Percentiles rank a stretch among this genome's conserved stretches.
Conservation (phyloP, 2,797 vertebrate genomes). For the Sebastes oblongus region DNA sequence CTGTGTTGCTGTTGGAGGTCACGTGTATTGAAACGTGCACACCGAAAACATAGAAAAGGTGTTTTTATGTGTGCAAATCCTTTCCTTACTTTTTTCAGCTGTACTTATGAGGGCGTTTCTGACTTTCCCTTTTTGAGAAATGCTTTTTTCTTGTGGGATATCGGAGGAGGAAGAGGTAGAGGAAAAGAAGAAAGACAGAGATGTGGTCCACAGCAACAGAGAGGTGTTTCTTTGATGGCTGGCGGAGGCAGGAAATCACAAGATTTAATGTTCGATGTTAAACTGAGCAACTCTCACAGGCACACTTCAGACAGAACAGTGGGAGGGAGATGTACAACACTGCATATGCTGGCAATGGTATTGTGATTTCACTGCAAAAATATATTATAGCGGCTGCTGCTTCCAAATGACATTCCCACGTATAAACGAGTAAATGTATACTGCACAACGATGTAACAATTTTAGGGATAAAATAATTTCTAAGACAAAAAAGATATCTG, state of each 20-base stretch:
- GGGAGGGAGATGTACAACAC: constrained; percentile 47
- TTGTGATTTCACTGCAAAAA: constrained; percentile 21
- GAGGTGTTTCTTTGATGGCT: constrained; percentile 66
- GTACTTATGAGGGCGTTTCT: constrained; percentile 14
- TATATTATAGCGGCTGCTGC: not conserved
- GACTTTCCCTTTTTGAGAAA: constrained; percentile 35
- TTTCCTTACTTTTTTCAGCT: constrained; percentile 4
- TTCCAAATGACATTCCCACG: not conserved
- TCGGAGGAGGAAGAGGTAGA: constrained; percentile 51
- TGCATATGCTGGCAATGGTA: not conserved
- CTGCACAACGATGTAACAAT: not conserved
- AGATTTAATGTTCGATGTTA: constrained; percentile 52
- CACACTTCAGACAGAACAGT: constrained; percentile 60
- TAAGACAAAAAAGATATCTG: not conserved
- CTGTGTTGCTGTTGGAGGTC: not conserved
- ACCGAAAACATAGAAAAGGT: not conserved
- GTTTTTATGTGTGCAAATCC: not conserved
- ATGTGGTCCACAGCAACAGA: constrained; percentile 39
- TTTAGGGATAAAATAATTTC: not conserved
- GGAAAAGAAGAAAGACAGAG: constrained; percentile 38
- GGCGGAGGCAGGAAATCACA: constrained; percentile 57
- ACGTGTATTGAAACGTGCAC: not conserved
- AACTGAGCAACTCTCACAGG: constrained; percentile 50
- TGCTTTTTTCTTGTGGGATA: constrained; percentile 35
- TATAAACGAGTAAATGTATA: not conserved